These are phyloP conservation scores for Ectemnius cavifrons DNA, from an alignment of 2,888 invertebrate genomes.

Conservation along the genomic window DNA sequence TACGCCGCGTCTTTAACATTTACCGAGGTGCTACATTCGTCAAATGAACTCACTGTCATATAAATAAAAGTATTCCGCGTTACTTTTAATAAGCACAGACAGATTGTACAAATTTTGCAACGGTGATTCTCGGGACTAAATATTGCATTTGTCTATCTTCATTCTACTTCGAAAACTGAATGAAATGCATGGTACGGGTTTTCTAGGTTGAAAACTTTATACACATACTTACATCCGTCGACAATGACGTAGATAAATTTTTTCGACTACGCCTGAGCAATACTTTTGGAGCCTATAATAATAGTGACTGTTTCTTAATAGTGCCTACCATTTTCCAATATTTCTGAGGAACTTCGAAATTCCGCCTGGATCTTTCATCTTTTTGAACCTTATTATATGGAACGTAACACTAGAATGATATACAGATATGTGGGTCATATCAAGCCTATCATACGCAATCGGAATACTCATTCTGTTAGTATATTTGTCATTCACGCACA, in stretches of 20 bases:
- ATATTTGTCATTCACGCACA: neutral
- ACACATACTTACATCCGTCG: slow-evolving; percentile 46
- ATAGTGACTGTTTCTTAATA: slow-evolving; percentile 30
- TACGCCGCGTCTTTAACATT: slow-evolving; percentile 36
- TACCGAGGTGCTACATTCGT: slow-evolving; percentile 33
- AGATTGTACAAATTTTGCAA: slow-evolving; percentile 35
- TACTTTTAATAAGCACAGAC: slow-evolving; percentile 56
- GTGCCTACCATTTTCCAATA: slow-evolving; percentile 15
- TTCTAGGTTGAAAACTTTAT: slow-evolving; percentile 33
- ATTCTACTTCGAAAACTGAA: slow-evolving; percentile 26
- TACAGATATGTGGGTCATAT: no score
- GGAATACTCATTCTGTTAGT: no score
- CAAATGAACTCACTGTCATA: slow-evolving; percentile 32
- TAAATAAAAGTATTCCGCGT: slow-evolving; percentile 38
- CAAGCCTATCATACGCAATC: no score
- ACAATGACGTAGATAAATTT: slow-evolving; percentile 30
- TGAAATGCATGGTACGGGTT: slow-evolving; percentile 17
- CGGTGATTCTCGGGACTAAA: slow-evolving; percentile 25
- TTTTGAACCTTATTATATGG: neutral
- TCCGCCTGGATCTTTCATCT: slow-evolving; percentile 14
- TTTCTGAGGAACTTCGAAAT: slow-evolving; percentile 14
- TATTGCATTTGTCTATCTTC: slow-evolving; percentile 9
- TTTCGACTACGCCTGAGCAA: slow-evolving; percentile 3
- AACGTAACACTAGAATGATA: neutral
- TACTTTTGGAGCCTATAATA: slow-evolving; percentile 25